Evolutionary conservation across 37 sponge, comb jelly and placozoan genomes (phyloP).

Genomic region (Geodia barretti): DNA sequence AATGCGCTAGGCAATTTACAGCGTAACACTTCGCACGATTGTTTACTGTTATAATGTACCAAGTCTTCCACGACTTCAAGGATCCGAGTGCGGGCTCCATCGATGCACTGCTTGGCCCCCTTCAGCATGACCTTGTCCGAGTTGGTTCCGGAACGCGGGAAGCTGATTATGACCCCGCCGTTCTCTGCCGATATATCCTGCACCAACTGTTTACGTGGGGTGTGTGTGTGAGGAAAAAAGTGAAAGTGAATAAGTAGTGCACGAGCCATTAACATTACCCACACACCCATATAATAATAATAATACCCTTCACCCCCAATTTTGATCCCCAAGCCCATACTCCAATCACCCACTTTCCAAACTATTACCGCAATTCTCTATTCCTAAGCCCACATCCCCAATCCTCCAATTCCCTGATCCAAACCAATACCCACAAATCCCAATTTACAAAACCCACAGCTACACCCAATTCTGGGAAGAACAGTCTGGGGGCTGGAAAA

Average conservation of each 20-base stretch:
- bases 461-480: neutral
- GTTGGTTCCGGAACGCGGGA: slow-evolving; percentile 61
- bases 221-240: slow-evolving; percentile 8
- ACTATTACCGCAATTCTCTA: neutral
- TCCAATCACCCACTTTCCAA: neutral
- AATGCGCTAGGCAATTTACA: no score
- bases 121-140: slow-evolving; percentile 82
- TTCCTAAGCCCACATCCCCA: neutral
- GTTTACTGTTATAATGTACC: no score
- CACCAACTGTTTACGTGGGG: slow-evolving; percentile 51
- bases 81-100: slow-evolving; percentile 71
- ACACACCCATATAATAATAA: neutral
- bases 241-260: neutral
- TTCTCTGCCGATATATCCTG: slow-evolving; percentile 81
- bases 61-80: slow-evolving; percentile 77
- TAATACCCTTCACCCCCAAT: neutral
- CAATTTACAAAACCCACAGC: slow-evolving; percentile 3
- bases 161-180: slow-evolving; percentile 83
- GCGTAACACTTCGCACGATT: no score
- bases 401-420: neutral
- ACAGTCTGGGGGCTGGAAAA: no score
- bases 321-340: neutral
- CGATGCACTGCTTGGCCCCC: slow-evolving; percentile 80
- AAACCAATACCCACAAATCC: neutral
- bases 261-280: neutral